phyloP scores from a whole-genome alignment of 2,797 vertebrate species.

The Phataginus tricuspis region DNA sequence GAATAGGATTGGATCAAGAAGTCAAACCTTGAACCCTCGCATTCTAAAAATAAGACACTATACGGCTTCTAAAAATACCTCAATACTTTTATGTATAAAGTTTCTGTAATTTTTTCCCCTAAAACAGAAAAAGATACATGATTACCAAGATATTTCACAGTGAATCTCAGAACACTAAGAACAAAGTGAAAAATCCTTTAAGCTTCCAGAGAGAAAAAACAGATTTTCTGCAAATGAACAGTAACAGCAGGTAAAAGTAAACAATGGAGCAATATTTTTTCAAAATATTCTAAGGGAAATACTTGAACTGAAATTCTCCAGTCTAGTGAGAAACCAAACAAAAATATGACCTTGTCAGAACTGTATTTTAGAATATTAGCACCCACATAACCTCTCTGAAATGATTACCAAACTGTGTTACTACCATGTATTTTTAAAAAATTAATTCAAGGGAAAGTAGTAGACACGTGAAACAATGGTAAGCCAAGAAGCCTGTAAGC shows the following conservation, averaged over 20 bases:
- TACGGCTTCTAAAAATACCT: neutral
- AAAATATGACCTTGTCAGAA: neutral
- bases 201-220: neutral
- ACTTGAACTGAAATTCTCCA: slow-evolving; percentile 18
- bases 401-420: neutral
- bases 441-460: neutral
- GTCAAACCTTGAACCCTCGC: neutral
- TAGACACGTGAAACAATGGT: neutral
- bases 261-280: neutral
- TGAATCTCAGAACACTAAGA: neutral
- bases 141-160: neutral
- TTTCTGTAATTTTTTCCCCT: neutral
- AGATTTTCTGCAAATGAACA: neutral
- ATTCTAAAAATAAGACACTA: slow-evolving; percentile 17
- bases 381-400: neutral
- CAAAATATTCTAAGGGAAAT: neutral
- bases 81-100: neutral
- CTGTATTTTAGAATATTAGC: neutral
- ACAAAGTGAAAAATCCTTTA: neutral
- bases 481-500: neutral
- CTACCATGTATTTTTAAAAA: neutral
- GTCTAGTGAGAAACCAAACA: neutral
- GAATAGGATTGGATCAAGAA: neutral
- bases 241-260: neutral
- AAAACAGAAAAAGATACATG: neutral